These are phyloP conservation scores for Epinephelus moara DNA, from an alignment of 2,113 vertebrate species.

Conservation along the genomic window DNA sequence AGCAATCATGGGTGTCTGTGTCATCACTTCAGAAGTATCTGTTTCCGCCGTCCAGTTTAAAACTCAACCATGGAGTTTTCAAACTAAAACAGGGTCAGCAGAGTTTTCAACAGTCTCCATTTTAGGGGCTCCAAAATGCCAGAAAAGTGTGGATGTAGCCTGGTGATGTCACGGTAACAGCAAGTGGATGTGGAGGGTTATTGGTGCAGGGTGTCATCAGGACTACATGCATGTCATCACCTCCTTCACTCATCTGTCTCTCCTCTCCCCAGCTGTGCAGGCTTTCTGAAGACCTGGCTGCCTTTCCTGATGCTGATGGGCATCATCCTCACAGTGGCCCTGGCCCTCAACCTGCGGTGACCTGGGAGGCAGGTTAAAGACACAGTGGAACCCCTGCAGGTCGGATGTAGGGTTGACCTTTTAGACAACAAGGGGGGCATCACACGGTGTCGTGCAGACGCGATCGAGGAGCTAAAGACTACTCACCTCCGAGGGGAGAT, in stretches of 20 bases:
- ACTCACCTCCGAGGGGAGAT: constrained; percentile 20
- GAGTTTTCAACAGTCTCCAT: too few relatives aligned
- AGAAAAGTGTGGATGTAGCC: too few relatives aligned
- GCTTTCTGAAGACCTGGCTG: constrained; percentile 98
- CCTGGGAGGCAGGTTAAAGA: constrained; percentile 17
- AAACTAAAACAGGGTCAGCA: too few relatives aligned
- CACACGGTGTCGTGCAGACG: not conserved
- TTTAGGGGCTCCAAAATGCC: too few relatives aligned
- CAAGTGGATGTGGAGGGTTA: too few relatives aligned
- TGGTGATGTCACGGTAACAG: too few relatives aligned
- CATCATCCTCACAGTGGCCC: constrained; percentile 85
- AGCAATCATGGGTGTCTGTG: too few relatives aligned
- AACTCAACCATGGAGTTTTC: too few relatives aligned
- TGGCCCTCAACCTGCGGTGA: constrained; percentile 93
- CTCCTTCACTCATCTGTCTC: not conserved
- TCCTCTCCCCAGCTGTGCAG: constrained; percentile 83
- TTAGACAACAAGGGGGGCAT: constrained; percentile 25
- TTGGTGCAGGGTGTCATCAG: too few relatives aligned
- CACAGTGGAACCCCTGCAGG: constrained; percentile 34
- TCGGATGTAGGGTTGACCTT: constrained; percentile 42
- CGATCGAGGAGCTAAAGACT: constrained; percentile 22
- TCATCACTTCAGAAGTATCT: too few relatives aligned
- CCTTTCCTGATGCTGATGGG: constrained; percentile 91
- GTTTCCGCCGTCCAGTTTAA: too few relatives aligned
- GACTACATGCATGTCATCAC: too few relatives aligned